Evolutionary conservation across 2,888 invertebrate species (phyloP).

Genomic region (Himalopsyche anomala): DNA sequence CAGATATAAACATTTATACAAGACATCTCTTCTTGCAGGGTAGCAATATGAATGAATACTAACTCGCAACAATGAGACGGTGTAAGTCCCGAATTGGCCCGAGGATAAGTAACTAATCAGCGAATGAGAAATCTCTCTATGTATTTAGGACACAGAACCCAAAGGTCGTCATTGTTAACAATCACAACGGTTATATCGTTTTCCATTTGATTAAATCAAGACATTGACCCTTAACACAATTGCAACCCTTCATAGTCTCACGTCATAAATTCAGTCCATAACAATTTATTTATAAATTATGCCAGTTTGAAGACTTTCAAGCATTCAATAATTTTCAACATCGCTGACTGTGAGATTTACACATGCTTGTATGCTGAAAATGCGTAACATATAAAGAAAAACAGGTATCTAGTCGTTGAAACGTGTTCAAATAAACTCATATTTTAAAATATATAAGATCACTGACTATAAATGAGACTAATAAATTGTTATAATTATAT

Average conservation of each 20-base stretch:
- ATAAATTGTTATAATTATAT: too few relatives aligned
- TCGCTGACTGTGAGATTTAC: too few relatives aligned
- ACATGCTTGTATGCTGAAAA: too few relatives aligned
- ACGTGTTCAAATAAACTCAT: too few relatives aligned
- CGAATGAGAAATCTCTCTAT: constrained; percentile 50
- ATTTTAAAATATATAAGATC: too few relatives aligned
- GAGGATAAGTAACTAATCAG: constrained; percentile 39
- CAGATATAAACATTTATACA: constrained; percentile 24
- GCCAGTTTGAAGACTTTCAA: background rate
- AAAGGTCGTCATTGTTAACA: constrained; percentile 47
- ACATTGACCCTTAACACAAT: constrained; percentile 47
- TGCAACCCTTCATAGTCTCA: constrained; percentile 33
- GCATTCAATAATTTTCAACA: background rate
- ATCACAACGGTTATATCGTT: constrained; percentile 54
- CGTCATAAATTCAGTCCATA: background rate
- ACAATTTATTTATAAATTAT: background rate
- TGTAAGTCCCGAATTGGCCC: constrained; percentile 20
- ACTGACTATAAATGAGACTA: too few relatives aligned
- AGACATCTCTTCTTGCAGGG: constrained; percentile 4
- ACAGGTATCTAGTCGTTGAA: too few relatives aligned
- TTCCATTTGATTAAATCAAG: constrained; percentile 55
- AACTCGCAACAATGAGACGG: constrained; percentile 20
- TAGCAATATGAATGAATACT: constrained; percentile 29
- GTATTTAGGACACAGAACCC: constrained; percentile 52
- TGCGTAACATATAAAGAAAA: too few relatives aligned